Conservation (phyloP, 2,888 invertebrate genomes). For the Cataglyphis albicans region DNA sequence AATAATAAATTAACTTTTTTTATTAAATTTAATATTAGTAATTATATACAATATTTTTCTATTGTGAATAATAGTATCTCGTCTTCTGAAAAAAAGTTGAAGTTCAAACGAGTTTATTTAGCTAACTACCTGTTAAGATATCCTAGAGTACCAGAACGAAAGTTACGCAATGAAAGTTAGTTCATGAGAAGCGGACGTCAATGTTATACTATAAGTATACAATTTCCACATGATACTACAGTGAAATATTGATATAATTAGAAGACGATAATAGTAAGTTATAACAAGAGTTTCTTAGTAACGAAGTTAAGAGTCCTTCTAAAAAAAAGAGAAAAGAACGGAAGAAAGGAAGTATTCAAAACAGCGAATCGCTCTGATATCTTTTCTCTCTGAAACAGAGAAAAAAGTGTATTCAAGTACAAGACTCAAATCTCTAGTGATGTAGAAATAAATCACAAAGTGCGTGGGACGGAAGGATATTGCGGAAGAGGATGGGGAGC, state of each 20-base stretch:
- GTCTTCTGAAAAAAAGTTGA: background rate
- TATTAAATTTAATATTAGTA: background rate
- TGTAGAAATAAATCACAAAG: conserved; percentile 40
- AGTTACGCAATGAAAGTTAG: conserved; percentile 35
- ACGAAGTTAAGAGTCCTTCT: background rate
- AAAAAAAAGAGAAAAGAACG: background rate
- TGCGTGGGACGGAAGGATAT: conserved; percentile 7
- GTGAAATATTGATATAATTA: conserved; percentile 48
- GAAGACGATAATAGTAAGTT: conserved; percentile 23
- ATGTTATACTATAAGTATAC: conserved; percentile 28
- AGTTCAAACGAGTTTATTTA: conserved; percentile 28
- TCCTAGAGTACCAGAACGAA: background rate
- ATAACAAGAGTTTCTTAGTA: conserved; percentile 19
- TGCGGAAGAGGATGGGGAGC: background rate
- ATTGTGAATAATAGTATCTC: background rate
- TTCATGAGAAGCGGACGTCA: conserved; percentile 27
- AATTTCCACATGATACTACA: conserved; percentile 5
- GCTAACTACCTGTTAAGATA: conserved; percentile 27
- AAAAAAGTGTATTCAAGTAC: conserved; percentile 34
- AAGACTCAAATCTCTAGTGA: background rate
- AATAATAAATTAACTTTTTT: conserved; percentile 18
- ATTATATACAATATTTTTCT: background rate
- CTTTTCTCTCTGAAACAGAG: background rate
- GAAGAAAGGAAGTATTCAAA: conserved; percentile 11
- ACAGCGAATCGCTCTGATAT: conserved; percentile 3